Evolutionary conservation across 2,797 vertebrate genomes (phyloP).

Genomic region (Hemibagrus guttatus): DNA sequence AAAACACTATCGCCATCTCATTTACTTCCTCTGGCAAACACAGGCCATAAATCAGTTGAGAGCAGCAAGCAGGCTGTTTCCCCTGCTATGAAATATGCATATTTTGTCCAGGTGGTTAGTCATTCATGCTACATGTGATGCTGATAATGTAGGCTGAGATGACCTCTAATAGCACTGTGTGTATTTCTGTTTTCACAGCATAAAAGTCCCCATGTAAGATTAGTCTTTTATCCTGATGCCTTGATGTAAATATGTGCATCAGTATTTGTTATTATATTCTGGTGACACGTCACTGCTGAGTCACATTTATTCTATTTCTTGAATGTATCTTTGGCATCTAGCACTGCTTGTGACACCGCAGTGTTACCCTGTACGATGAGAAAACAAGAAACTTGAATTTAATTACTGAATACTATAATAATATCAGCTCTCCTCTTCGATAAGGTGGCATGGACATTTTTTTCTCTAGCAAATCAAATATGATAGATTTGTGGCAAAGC

Average conservation of each 20-base stretch:
- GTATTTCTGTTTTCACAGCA: not conserved
- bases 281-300: not conserved
- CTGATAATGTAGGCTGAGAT: not conserved
- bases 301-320: not conserved
- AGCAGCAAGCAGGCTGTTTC: not conserved
- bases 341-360: not conserved
- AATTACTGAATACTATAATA: not conserved
- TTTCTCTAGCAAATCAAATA: not conserved
- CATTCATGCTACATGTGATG: not conserved
- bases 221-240: not conserved
- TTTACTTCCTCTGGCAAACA: not conserved
- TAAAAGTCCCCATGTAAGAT: not conserved
- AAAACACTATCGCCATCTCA: not conserved
- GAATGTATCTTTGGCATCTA: not conserved
- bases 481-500: not conserved
- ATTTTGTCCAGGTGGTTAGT: not conserved
- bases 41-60: constrained; percentile 5
- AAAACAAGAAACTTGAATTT: not conserved
- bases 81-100: not conserved
- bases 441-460: not conserved
- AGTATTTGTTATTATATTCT: not conserved
- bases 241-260: not conserved
- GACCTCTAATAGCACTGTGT: not conserved
- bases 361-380: not conserved
- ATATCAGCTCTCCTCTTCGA: not conserved